Evolutionary conservation across 2,888 invertebrate species (phyloP).

Genomic region (Hydrotaea cyrtoneurina): DNA sequence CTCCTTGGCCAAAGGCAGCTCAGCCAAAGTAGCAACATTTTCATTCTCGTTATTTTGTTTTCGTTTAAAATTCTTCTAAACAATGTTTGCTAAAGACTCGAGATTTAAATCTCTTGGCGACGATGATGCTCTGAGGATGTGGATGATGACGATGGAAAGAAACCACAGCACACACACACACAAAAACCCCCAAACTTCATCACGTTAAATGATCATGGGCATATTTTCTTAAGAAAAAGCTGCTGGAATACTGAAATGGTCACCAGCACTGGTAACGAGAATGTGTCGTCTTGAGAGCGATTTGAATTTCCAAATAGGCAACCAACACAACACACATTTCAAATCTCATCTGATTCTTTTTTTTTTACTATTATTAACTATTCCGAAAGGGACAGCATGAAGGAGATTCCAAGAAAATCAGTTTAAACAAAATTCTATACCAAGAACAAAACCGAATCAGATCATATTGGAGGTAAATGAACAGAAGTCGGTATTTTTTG

Average conservation of each 20-base stretch:
- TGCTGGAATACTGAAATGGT: constrained; percentile 4
- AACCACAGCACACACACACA: too few species aligned
- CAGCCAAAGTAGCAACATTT: constrained; percentile 31
- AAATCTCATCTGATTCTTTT: not conserved
- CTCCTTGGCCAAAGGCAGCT: not conserved
- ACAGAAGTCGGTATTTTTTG: too few species aligned
- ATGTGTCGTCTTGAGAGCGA: not conserved
- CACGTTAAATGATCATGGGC: constrained; percentile 43
- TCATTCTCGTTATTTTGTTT: not conserved
- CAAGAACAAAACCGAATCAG: too few species aligned
- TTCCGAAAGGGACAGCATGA: too few species aligned
- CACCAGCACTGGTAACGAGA: constrained; percentile 3
- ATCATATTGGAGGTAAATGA: too few species aligned
- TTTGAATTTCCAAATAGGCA: constrained; percentile 29
- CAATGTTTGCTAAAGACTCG: constrained; percentile 74
- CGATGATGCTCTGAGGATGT: not conserved
- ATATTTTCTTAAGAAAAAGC: constrained; percentile 47
- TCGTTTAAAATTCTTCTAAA: constrained; percentile 12
- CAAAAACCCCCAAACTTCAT: not conserved
- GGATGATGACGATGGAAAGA: not conserved
- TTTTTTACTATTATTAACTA: not conserved
- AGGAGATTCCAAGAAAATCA: too few species aligned
- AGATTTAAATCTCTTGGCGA: constrained; percentile 41
- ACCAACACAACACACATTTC: not conserved
- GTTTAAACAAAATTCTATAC: too few species aligned